Conservation (phyloP, 2,113 vertebrate species). For the Xenopus laevis region DNA sequence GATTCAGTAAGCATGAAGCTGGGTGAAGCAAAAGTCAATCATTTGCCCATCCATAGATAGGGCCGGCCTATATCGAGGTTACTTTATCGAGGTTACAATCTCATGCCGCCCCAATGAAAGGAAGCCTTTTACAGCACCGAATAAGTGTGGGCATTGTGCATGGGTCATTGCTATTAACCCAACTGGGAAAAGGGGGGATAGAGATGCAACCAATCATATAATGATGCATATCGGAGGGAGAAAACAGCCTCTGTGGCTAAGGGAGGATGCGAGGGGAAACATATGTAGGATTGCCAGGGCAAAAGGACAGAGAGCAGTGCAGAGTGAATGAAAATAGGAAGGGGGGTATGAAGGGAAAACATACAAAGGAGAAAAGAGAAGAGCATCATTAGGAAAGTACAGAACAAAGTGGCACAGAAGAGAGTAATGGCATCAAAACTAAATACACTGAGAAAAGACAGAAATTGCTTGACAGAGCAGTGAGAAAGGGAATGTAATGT, state of each 20-base stretch:
- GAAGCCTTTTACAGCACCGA: conserved; percentile 27
- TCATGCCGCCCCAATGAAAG: conserved; percentile 29
- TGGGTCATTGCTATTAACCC: conserved; percentile 28
- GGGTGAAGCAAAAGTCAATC: background rate
- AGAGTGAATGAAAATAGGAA: background rate
- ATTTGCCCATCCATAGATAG: background rate
- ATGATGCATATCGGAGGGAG: background rate
- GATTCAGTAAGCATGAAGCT: background rate
- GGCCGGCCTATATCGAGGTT: conserved; percentile 14
- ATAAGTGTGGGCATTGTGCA: conserved; percentile 33
- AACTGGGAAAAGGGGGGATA: background rate
- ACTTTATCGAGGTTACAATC: conserved; percentile 20
- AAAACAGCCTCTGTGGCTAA: background rate
- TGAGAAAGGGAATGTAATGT: background rate
- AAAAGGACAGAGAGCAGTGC: background rate
- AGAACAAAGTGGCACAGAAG: background rate
- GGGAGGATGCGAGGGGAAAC: background rate
- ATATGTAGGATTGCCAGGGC: background rate
- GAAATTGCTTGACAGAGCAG: too few species aligned
- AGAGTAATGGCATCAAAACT: background rate
- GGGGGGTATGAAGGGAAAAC: background rate
- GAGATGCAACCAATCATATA: background rate
- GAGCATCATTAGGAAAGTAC: background rate
- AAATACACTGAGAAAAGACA: too few species aligned
- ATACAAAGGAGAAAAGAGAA: background rate